A percentile compares a stretch with the other conserved stretches of the same genome.
phyloP scores from a whole-genome alignment of 2,888 invertebrate genomes.

The Andrena marginata region DNA sequence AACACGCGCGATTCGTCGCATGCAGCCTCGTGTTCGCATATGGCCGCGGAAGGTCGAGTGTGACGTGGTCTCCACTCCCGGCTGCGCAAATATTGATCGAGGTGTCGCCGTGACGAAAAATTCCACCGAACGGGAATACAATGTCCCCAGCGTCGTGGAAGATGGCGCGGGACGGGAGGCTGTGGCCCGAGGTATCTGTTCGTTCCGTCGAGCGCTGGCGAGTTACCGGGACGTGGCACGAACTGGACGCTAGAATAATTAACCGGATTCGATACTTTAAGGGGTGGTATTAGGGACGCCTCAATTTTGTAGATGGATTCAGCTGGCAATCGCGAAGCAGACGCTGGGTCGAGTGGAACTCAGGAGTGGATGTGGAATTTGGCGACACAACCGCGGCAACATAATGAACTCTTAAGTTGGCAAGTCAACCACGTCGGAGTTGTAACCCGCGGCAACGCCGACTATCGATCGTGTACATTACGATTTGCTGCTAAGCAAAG shows the following conservation, averaged over 20 bases:
- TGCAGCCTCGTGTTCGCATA: slow-evolving; percentile 79
- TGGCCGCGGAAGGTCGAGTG: slow-evolving; percentile 85
- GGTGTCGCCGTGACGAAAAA: slow-evolving; percentile 84
- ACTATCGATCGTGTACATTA: slow-evolving; percentile 26
- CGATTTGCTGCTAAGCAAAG: slow-evolving; percentile 29
- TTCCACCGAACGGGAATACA: slow-evolving; percentile 83
- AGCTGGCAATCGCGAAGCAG: too few relatives aligned
- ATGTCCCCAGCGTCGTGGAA: slow-evolving; percentile 68
- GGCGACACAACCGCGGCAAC: too few relatives aligned
- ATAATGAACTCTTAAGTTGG: too few relatives aligned
- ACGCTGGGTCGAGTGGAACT: too few relatives aligned
- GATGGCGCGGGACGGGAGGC: slow-evolving; percentile 63
- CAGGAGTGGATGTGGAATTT: too few relatives aligned
- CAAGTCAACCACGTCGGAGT: too few relatives aligned
- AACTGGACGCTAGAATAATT: neutral
- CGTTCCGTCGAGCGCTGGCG: slow-evolving; percentile 4
- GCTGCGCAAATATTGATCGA: slow-evolving; percentile 85
- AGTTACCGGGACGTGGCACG: neutral
- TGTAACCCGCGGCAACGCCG: slow-evolving; percentile 3
- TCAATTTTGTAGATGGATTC: too few relatives aligned
- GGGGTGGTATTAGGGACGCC: too few relatives aligned
- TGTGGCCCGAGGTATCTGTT: neutral
- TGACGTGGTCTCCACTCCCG: slow-evolving; percentile 83
- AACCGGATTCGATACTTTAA: neutral
- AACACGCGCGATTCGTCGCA: slow-evolving; percentile 51